phyloP scores from a whole-genome alignment of 1,140 invertebrate species.

The Eurosta solidaginis region DNA sequence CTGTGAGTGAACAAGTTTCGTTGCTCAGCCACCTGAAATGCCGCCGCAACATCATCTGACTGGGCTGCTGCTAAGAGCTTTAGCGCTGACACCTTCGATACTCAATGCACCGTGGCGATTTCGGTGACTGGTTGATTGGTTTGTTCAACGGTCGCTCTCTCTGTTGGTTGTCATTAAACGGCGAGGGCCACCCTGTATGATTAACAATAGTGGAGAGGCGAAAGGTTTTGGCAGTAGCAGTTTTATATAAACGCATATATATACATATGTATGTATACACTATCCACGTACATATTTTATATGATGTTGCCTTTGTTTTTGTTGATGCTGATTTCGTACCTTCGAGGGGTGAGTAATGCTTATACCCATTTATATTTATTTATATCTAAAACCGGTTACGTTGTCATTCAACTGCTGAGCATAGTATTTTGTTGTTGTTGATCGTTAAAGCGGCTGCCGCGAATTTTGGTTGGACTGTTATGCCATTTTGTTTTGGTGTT shows the following conservation, averaged over 20 bases:
- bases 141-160: conserved; percentile 20
- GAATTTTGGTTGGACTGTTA: conserved; percentile 1
- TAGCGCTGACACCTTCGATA: conserved; percentile 9
- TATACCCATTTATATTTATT: not conserved
- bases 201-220: not conserved
- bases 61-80: conserved; percentile 10
- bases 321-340: not conserved
- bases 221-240: conserved; percentile 6
- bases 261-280: no score
- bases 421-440: not conserved
- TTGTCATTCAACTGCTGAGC: not conserved
- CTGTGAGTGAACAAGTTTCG: not conserved
- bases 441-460: not conserved
- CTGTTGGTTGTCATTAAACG: not conserved
- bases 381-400: not conserved
- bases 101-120: not conserved
- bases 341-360: not conserved
- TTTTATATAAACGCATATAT: no score
- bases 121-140: conserved; percentile 3
- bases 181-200: conserved; percentile 12
- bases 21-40: conserved; percentile 13
- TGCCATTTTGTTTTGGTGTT: conserved; percentile 25
- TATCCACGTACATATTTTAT: no score
- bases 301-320: not conserved
- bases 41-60: not conserved